Evolutionary conservation across 2,888 invertebrate genomes (phyloP), one percentile per base, ranked within the genome.

Genomic region (Liodrosophila aerea): DNA sequence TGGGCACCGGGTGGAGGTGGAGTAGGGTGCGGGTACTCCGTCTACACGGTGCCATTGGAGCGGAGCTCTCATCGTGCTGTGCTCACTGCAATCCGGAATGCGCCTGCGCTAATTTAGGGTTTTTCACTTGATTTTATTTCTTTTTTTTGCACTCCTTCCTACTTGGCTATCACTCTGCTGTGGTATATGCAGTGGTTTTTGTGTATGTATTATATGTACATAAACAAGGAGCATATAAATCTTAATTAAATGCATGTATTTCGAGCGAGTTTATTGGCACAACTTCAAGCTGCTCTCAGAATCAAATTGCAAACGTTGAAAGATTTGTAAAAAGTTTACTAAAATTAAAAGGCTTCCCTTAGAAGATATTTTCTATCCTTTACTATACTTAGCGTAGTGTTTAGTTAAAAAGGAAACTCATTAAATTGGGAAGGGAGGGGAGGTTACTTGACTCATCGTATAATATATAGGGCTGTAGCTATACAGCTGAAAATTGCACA

Each of bases 31-130:
- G 30, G 39, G 15, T 0, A 13, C 7, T 9, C 18, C 22, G 22
- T 22, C 22, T 22, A 22, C 5, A 22, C 82, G 77, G 77, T 82
- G 82, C 76, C 76, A 82, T 77, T 77, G 82, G 76, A 75, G 82
- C 22, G 22, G 5, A 22, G 3, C 73, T 69, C 60, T 44, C 49
- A 41, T 39, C 59, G 50, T 51, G 44, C 51, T 33, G 29, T 45
- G n/a, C 22, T 22, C 22, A 4, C 22, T 22, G n/a, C 57, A 43
- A 52, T 56, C 65, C 62, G 58, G 40, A 33, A 29, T 84, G 85
- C 81, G 81, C 81, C 78, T 82, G 81, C 81, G 81, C 66, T 64
- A 65, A 57, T 68, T 83, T 83, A 81, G 57, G 75, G 64, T 69
- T 82, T 78, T 65, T 22, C 5, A 62, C 73, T 73, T 59, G 47